Evolutionary conservation across 2,113 vertebrate species (phyloP).

Genomic region (Helogale parvula): DNA sequence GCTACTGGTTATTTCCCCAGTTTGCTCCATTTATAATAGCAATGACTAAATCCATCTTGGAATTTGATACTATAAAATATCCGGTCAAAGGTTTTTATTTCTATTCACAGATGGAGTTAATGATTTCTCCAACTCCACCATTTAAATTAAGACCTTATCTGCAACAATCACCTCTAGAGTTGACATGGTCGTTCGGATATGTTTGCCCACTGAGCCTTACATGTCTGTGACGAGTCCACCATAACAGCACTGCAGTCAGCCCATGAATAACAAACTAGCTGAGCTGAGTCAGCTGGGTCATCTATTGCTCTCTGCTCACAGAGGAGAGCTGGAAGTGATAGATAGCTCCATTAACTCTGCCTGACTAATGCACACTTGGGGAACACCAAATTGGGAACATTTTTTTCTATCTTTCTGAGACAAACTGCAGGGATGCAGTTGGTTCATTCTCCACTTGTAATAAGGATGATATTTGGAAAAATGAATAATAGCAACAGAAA

Average conservation of each 20-base stretch:
- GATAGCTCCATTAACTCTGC: conserved; percentile 68
- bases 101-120: background rate
- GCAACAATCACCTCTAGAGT: background rate
- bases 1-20: background rate
- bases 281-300: conserved; percentile 60
- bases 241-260: background rate
- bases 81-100: conserved; percentile 21
- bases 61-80: background rate
- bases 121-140: background rate
- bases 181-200: background rate
- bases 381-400: conserved; percentile 59
- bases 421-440: conserved; percentile 3
- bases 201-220: conserved; percentile 1
- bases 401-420: conserved; percentile 41
- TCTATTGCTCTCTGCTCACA: conserved; percentile 40
- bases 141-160: background rate
- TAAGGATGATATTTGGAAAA: conserved; percentile 35
- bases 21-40: background rate
- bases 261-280: conserved; percentile 57
- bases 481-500: conserved; percentile 36
- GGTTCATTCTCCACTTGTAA: conserved; percentile 25
- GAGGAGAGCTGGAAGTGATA: conserved; percentile 56
- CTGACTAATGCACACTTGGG: conserved; percentile 52
- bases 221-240: background rate
- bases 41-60: background rate